Base-by-base conservation (phyloP, 2,888 invertebrate species). In the Sarcophaga variegata region DNA sequence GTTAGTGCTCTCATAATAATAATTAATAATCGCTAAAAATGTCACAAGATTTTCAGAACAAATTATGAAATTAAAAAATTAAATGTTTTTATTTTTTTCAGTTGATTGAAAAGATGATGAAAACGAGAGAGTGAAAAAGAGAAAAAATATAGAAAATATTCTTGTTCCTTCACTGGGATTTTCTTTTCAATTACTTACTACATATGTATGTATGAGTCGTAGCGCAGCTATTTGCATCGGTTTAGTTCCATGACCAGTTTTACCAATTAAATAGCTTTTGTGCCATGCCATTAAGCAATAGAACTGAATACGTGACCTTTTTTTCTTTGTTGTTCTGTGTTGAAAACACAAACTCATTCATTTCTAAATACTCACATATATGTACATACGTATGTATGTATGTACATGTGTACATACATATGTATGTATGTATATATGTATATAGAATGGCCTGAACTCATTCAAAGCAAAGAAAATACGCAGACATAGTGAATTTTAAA, bases 271-370 rank as follows among this genome's bases (percentile, higher is more conserved):
- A 76, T 66, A 66, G 84, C 66, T 69, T 83, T 70, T 47, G 22
- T 80, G 63, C 47, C 69, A 70, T 64, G 12, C 71, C 63, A 80
- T 75, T 84, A 70, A 84, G 49, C 66, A 76, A 54, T 76, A 66
- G 80, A 80, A 74, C 47, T 76, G 60, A 66, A 80, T 60, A 84
- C 84, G 84, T 84, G 84, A 80, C 75, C 79, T 80, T 84, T 80
- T 84, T 66, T n/a, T 45, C 20, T 59, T 5, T 63, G 20, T 62
- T 75, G 20, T 17, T 20, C 11, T 63, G 25, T 63, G 37, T 37
- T 37, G 37, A 10, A 37, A 37, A 37, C 37, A 59, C n/a, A 59
- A 17, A 59, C n/a, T 59, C 25, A 2, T 10, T 25, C 54, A 11
- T 25, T 27, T 63, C 37, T 37, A 37, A 37, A 37, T 2, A 37